Percentiles rank a stretch among this genome's conserved stretches.
Evolutionary conservation across 2,888 invertebrate species (phyloP).

Genomic region (Trisateles emortualis): DNA sequence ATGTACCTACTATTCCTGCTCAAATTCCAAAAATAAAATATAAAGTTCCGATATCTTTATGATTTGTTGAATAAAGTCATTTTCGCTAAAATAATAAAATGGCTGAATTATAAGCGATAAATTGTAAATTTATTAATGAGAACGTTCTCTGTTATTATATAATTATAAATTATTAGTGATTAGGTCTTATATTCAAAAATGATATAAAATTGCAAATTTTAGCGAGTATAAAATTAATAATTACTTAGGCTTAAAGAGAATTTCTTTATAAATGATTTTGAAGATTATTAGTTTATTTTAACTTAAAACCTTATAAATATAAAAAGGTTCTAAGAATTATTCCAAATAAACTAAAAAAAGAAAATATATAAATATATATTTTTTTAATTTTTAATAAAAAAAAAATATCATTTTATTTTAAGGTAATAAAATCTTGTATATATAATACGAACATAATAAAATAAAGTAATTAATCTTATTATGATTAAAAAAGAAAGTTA

Average conservation of each 20-base stretch:
- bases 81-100: conserved; percentile 86
- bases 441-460: conserved; percentile 85
- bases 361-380: conserved; percentile 60
- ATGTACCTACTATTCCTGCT: conserved; percentile 90
- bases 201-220: conserved; percentile 89
- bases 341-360: conserved; percentile 60
- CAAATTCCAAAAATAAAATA: conserved; percentile 90
- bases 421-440: conserved; percentile 77
- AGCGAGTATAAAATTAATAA: conserved; percentile 66
- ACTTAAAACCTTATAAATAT: conserved; percentile 84
- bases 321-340: conserved; percentile 71
- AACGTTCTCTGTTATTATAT: conserved; percentile 82
- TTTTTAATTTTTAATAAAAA: conserved; percentile 67
- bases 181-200: conserved; percentile 82
- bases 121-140: conserved; percentile 89
- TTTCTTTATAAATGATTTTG: conserved; percentile 87
- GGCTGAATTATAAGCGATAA: conserved; percentile 88
- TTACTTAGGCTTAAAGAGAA: conserved; percentile 87
- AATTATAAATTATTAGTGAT: conserved; percentile 1
- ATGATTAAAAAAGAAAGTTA: conserved; percentile 81
- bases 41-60: conserved; percentile 92
- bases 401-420: conserved; percentile 80
- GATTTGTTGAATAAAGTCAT: conserved; percentile 90
- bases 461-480: conserved; percentile 85
- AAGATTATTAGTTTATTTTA: conserved; percentile 88